Conservation (phyloP, 2,888 invertebrate genomes). For the Rhyacophila evoluta region DNA sequence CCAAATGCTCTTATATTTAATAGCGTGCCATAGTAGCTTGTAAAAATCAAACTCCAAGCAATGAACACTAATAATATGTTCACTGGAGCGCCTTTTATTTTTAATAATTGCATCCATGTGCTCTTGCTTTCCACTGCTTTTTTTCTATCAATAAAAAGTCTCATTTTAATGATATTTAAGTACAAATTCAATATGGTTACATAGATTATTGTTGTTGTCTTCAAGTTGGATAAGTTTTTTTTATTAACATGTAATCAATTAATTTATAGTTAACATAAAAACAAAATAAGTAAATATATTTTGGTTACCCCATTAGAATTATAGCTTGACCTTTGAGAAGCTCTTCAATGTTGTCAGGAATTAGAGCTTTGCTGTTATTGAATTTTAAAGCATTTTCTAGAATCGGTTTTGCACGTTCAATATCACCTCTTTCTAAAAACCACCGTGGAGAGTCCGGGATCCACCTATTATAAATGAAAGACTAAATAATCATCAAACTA, state of each 20-base stretch:
- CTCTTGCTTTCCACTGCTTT: constrained; percentile 58
- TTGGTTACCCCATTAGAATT: constrained; percentile 34
- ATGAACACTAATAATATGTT: constrained; percentile 32
- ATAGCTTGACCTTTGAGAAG: constrained; percentile 58
- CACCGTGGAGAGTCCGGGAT: constrained; percentile 66
- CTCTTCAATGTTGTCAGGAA: constrained; percentile 60
- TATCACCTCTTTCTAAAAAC: constrained; percentile 59
- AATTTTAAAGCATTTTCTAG: constrained; percentile 60
- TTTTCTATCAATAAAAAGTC: constrained; percentile 54
- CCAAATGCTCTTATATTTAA: constrained; percentile 65
- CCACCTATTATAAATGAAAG: too few species aligned
- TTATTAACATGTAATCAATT: too few species aligned
- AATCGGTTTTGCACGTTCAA: constrained; percentile 60
- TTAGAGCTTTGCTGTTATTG: constrained; percentile 60
- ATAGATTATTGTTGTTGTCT: background rate
- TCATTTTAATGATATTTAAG: background rate
- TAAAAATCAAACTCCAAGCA: constrained; percentile 57
- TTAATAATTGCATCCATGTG: constrained; percentile 59
- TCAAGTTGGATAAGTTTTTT: too few species aligned
- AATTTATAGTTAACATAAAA: too few species aligned
- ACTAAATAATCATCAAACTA: too few species aligned
- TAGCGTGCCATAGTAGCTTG: constrained; percentile 63
- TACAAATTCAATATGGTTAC: background rate
- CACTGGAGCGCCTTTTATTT: constrained; percentile 42
- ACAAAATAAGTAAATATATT: too few species aligned